Evolutionary conservation across 2,888 invertebrate genomes (phyloP).

Genomic region (Notodonta dromedarius): DNA sequence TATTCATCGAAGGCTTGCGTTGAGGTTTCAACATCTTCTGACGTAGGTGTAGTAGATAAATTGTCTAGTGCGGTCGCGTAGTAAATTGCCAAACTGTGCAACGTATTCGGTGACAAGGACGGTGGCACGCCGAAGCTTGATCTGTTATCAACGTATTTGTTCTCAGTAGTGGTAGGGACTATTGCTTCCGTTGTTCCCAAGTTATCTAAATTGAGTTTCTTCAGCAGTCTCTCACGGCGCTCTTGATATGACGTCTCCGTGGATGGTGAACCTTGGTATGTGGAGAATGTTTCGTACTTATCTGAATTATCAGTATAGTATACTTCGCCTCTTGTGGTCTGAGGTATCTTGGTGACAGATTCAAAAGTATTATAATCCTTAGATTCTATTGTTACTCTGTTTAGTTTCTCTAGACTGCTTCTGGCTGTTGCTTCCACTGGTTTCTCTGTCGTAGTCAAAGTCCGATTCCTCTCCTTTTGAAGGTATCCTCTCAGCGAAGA

Average conservation of each 20-base stretch:
- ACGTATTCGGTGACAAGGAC: slow-evolving; percentile 90
- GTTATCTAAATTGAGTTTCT: slow-evolving; percentile 85
- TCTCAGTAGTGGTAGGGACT: slow-evolving; percentile 72
- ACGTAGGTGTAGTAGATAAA: slow-evolving; percentile 70
- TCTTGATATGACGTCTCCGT: slow-evolving; percentile 83
- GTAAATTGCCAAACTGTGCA: slow-evolving; percentile 91
- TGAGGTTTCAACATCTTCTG: slow-evolving; percentile 64
- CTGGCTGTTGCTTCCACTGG: slow-evolving; percentile 54
- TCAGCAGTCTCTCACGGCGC: slow-evolving; percentile 88
- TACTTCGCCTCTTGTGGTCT: slow-evolving; percentile 53
- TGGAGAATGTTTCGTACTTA: slow-evolving; percentile 55
- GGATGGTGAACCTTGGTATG: slow-evolving; percentile 50
- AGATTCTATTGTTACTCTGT: slow-evolving; percentile 53
- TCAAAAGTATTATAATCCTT: slow-evolving; percentile 58
- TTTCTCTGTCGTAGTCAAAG: slow-evolving; percentile 53
- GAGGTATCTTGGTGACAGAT: slow-evolving; percentile 74
- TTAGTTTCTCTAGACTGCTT: slow-evolving; percentile 45
- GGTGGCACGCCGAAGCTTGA: slow-evolving; percentile 88
- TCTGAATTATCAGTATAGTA: slow-evolving; percentile 56
- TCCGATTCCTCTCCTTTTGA: slow-evolving; percentile 71
- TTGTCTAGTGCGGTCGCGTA: slow-evolving; percentile 89
- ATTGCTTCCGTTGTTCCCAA: slow-evolving; percentile 75
- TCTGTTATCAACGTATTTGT: slow-evolving; percentile 77
- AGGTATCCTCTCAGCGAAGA: slow-evolving; percentile 69
- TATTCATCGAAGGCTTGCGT: slow-evolving; percentile 64